Percentiles rank a stretch among this genome's conserved stretches.
Conservation (phyloP, 2,113 vertebrate species). For the Zosterops japonicus region DNA sequence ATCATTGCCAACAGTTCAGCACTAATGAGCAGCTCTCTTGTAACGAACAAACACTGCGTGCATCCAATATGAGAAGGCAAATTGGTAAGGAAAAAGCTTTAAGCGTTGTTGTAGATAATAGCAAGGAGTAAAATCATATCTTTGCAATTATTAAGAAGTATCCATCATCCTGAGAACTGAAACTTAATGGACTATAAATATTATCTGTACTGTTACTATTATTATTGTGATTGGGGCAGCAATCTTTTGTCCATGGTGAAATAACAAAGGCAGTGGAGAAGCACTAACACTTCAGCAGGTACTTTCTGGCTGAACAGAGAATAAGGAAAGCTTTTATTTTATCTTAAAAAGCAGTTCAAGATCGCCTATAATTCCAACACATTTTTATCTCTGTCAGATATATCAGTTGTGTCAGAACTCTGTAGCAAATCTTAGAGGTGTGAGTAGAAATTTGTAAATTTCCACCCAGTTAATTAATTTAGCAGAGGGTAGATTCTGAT, state of each 20-base stretch:
- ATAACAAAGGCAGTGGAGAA: neutral
- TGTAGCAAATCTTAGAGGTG: neutral
- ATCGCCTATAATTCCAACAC: neutral
- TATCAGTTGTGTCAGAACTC: neutral
- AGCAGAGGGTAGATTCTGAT: neutral
- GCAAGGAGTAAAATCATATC: neutral
- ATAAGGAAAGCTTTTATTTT: neutral
- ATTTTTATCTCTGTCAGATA: neutral
- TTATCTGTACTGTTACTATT: neutral
- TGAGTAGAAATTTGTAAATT: neutral
- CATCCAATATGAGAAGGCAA: conserved; percentile 9
- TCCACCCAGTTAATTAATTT: neutral
- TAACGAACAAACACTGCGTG: neutral
- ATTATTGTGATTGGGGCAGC: neutral
- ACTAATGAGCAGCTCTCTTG: conserved; percentile 34
- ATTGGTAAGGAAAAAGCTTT: neutral
- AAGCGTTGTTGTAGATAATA: neutral
- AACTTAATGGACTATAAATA: neutral
- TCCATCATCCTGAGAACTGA: neutral
- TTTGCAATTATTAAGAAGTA: conserved; percentile 11
- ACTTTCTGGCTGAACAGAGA: neutral
- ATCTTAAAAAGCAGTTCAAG: neutral
- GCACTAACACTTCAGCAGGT: neutral
- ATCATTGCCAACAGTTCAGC: conserved; percentile 11
- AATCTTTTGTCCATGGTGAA: neutral